Percentiles rank a stretch among this genome's conserved stretches.
Conservation (phyloP, 2,888 invertebrate genomes). For the Dromius quadrimaculatus region DNA sequence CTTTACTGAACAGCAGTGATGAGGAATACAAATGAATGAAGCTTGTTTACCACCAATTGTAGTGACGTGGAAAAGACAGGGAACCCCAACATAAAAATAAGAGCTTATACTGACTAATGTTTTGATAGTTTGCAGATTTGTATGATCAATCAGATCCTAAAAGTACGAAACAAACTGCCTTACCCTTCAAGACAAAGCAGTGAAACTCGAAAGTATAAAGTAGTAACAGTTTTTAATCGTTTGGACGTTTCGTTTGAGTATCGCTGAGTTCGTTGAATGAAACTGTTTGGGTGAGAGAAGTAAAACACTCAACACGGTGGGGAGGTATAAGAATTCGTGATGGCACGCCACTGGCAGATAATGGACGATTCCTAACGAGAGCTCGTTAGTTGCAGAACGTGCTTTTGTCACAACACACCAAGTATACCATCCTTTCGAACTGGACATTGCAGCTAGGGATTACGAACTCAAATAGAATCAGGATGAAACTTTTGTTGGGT, state of each 20-base stretch:
- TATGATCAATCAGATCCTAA: too few species aligned
- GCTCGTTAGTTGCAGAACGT: conserved; percentile 60
- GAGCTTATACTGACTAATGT: too few species aligned
- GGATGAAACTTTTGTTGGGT: not conserved
- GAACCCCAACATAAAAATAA: not conserved
- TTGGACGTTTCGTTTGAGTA: not conserved
- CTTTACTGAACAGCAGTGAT: conserved; percentile 20
- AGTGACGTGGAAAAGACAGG: not conserved
- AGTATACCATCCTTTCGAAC: conserved; percentile 27
- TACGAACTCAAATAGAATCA: not conserved
- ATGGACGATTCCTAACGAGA: conserved; percentile 60
- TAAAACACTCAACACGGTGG: conserved; percentile 2
- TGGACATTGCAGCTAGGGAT: conserved; percentile 10
- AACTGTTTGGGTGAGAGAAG: not conserved
- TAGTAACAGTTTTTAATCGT: too few species aligned
- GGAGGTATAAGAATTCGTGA: conserved; percentile 49
- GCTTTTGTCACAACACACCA: conserved; percentile 60
- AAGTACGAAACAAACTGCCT: too few species aligned
- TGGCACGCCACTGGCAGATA: conserved; percentile 57
- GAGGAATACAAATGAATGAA: conserved; percentile 32
- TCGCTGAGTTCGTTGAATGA: too few species aligned
- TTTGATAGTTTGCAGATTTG: too few species aligned
- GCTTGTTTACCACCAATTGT: conserved; percentile 15
- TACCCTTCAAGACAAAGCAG: too few species aligned
- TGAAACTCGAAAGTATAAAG: too few species aligned